These are phyloP conservation scores for Sycobia sp. DNA, from an alignment of 1,140 invertebrate species.

Conservation along the genomic window DNA sequence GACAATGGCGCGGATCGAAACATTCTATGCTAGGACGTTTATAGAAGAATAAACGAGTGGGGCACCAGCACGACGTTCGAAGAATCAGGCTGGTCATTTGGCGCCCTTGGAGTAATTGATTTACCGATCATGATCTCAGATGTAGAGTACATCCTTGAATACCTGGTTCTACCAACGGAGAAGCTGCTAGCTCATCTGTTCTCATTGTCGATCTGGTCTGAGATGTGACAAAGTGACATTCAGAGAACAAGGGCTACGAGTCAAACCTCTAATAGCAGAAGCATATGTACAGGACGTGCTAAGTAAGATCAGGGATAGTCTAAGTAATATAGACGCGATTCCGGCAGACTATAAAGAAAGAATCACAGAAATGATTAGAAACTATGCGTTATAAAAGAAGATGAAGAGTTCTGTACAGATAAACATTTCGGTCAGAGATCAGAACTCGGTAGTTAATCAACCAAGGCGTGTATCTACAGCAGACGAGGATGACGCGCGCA, in stretches of 20 bases:
- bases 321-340: neutral
- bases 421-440: constrained; percentile 3
- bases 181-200: constrained; percentile 10
- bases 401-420: constrained; percentile 1
- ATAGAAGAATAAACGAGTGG: neutral
- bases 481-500: constrained; percentile 13
- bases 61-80: neutral
- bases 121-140: neutral
- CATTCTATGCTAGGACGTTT: neutral
- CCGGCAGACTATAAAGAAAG: neutral
- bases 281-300: neutral
- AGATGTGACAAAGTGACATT: constrained; percentile 18
- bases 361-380: neutral
- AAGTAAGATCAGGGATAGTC: neutral
- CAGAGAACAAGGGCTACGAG: neutral
- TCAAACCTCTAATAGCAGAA: constrained; percentile 1
- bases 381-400: constrained; percentile 2
- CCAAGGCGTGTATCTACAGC: constrained; percentile 23
- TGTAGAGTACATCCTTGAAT: neutral
- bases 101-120: neutral
- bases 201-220: constrained; percentile 32
- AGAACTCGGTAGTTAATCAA: neutral
- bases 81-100: neutral
- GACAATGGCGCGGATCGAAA: neutral
- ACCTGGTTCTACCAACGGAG: constrained; percentile 20